Conservation (phyloP, 2,888 invertebrate genomes). For the Trichopria drosophilae region DNA sequence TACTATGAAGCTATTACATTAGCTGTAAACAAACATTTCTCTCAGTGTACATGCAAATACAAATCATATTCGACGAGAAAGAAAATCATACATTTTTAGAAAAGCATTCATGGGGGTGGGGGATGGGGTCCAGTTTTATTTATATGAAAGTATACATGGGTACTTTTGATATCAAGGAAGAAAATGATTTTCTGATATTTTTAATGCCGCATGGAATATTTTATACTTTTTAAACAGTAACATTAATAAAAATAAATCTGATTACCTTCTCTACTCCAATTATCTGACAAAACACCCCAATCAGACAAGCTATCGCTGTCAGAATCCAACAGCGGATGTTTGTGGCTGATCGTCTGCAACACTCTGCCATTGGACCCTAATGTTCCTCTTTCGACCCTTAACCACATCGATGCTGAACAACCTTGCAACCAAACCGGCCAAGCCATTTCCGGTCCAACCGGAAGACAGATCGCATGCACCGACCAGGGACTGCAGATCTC, state of each 20-base stretch:
- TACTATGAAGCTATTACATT: too few relatives aligned
- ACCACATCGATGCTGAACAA: slow-evolving; percentile 65
- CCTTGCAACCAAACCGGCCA: slow-evolving; percentile 70
- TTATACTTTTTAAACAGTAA: too few relatives aligned
- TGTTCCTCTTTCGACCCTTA: slow-evolving; percentile 58
- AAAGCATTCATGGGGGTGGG: too few relatives aligned
- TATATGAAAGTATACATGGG: too few relatives aligned
- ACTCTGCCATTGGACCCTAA: slow-evolving; percentile 29
- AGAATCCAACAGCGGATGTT: slow-evolving; percentile 44
- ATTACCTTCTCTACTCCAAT: slow-evolving; percentile 55
- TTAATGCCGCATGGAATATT: background rate
- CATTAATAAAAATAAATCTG: too few relatives aligned
- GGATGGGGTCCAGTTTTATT: too few relatives aligned
- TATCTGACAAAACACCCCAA: slow-evolving; percentile 55
- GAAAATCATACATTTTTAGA: too few relatives aligned
- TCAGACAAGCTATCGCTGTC: slow-evolving; percentile 55
- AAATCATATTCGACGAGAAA: too few relatives aligned
- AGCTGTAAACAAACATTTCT: too few relatives aligned
- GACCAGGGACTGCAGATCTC: slow-evolving; percentile 57
- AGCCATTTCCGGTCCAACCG: slow-evolving; percentile 50
- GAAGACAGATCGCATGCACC: slow-evolving; percentile 52
- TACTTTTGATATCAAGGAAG: too few relatives aligned
- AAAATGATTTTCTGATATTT: background rate
- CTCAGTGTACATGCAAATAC: too few relatives aligned
- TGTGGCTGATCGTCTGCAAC: slow-evolving; percentile 31